phyloP scores from a whole-genome alignment of 2,888 invertebrate genomes.

The Sarcophaga caerulescens region DNA sequence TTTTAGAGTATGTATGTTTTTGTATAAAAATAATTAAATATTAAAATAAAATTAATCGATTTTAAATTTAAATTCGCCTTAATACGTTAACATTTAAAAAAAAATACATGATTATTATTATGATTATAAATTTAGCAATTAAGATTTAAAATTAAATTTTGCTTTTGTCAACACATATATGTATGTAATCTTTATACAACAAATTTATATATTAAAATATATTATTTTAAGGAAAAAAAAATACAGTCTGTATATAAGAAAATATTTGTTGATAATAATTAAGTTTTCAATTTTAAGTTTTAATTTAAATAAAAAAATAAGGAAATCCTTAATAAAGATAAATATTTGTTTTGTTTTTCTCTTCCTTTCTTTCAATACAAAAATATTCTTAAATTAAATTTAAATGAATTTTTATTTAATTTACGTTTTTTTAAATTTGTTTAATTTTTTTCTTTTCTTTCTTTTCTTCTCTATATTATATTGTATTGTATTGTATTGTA shows the following conservation, averaged over 20 bases:
- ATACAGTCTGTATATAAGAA: not conserved
- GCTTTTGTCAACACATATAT: not conserved
- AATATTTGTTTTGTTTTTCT: constrained; percentile 5
- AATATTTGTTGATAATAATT: no score
- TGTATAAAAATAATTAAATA: constrained; percentile 12
- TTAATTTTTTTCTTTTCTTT: not conserved
- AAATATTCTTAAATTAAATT: constrained; percentile 50
- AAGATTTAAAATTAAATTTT: constrained; percentile 1
- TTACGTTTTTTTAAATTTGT: not conserved
- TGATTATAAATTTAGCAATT: no score
- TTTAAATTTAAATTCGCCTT: constrained; percentile 51
- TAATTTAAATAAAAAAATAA: not conserved
- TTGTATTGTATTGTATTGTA: not conserved
- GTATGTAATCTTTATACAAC: no score
- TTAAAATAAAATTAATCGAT: not conserved
- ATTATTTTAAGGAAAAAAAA: constrained; percentile 19
- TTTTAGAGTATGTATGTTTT: not conserved
- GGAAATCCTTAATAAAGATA: not conserved
- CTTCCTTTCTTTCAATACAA: constrained; percentile 49
- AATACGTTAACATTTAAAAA: constrained; percentile 8
- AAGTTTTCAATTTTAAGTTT: not conserved
- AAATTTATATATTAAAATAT: not conserved
- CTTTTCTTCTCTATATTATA: not conserved
- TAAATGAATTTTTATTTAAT: constrained; percentile 6
- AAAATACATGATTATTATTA: constrained; percentile 30